phyloP scores from a whole-genome alignment of 92 coral and sea anemone genomes.

The Umimayanthus kanabou region DNA sequence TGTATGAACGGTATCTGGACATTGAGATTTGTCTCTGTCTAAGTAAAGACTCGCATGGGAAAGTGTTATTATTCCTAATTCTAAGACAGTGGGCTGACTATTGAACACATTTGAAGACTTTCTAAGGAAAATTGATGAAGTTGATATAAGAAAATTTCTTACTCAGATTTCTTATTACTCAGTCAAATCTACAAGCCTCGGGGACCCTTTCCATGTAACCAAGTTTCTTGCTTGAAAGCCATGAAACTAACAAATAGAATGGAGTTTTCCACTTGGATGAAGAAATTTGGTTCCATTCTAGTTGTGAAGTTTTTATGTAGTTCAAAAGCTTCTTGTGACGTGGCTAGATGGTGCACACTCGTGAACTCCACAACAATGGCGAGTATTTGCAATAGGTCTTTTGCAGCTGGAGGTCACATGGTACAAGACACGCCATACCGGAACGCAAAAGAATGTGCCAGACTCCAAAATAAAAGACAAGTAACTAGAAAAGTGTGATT shows the following conservation, averaged over 20 bases:
- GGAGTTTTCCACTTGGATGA: background rate
- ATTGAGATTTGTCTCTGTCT: background rate
- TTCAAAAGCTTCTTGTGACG: too few relatives aligned
- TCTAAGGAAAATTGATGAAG: background rate
- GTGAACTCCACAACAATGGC: background rate
- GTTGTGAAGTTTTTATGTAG: background rate
- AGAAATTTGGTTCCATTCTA: background rate
- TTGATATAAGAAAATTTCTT: background rate
- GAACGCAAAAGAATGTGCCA: too few relatives aligned
- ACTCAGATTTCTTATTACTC: background rate
- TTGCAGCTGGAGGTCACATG: too few relatives aligned
- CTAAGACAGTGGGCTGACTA: background rate
- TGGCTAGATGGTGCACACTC: background rate
- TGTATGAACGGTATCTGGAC: background rate
- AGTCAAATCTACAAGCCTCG: background rate
- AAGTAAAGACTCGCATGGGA: background rate
- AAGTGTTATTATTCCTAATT: background rate
- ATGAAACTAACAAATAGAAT: background rate
- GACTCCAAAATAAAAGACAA: too few relatives aligned
- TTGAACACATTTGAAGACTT: background rate
- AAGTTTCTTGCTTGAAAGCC: background rate
- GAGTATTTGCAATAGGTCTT: too few relatives aligned
- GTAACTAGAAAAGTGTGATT: too few relatives aligned
- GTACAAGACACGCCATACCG: too few relatives aligned
- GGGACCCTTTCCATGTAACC: background rate